A percentile compares a stretch with the other conserved stretches of the same genome.
Evolutionary conservation across 2,113 vertebrate species (phyloP).

Genomic region (Chaenogobius annularis): DNA sequence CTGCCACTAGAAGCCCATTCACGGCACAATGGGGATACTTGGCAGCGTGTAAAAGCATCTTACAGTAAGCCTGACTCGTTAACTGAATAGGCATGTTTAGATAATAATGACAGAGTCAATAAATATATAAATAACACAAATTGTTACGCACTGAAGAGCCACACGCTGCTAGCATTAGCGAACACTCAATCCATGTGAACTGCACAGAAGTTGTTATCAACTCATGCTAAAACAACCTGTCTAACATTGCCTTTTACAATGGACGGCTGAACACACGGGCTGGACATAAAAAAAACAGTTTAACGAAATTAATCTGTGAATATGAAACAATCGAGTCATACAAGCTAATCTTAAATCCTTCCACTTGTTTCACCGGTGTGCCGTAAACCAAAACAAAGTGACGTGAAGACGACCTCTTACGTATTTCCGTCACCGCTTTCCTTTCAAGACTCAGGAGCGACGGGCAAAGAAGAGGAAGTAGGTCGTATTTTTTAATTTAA

Average conservation of each 20-base stretch:
- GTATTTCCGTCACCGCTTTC: conserved; percentile 48
- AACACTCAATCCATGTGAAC: conserved; percentile 29
- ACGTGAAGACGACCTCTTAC: conserved; percentile 28
- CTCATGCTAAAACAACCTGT: neutral
- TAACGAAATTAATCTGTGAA: neutral
- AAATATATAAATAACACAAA: conserved; percentile 11
- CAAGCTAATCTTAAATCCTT: conserved; percentile 44
- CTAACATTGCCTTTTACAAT: neutral
- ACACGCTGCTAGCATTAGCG: conserved; percentile 52
- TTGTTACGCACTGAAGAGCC: conserved; percentile 13
- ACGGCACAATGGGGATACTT: conserved; percentile 92
- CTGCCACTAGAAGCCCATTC: conserved; percentile 90
- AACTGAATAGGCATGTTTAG: conserved; percentile 84
- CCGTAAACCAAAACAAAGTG: conserved; percentile 18
- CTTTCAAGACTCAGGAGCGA: conserved; percentile 22
- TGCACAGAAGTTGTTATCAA: conserved; percentile 45
- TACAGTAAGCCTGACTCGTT: conserved; percentile 94
- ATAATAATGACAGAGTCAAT: neutral
- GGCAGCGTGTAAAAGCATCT: conserved; percentile 92
- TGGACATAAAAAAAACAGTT: neutral
- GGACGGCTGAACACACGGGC: neutral
- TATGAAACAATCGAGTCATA: neutral
- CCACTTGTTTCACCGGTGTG: conserved; percentile 47
- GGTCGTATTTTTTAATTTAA: conserved; percentile 17
- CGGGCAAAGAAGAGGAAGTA: conserved; percentile 25